Evolutionary conservation across 2,888 invertebrate species (phyloP).

Genomic region (Cylloceria caligata): DNA sequence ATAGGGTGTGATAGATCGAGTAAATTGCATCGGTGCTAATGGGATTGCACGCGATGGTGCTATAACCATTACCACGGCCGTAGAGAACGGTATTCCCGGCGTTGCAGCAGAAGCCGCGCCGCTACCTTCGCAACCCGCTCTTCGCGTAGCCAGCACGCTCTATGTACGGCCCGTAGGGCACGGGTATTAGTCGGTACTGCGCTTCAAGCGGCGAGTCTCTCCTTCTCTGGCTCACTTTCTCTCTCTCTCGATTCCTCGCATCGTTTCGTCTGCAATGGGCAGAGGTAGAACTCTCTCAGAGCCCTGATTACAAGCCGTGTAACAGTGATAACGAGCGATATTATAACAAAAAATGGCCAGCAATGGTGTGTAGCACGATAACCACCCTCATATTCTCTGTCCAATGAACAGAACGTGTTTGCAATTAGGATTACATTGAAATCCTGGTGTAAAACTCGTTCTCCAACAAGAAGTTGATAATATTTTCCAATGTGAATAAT

Average conservation of each 20-base stretch:
- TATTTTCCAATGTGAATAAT: background rate
- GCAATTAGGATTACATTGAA: conserved; percentile 36
- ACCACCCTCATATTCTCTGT: conserved; percentile 35
- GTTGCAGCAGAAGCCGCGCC: conserved; percentile 60
- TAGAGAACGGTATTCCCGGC: conserved; percentile 60
- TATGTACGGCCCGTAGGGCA: conserved; percentile 38
- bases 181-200: conserved; percentile 51
- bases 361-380: conserved; percentile 40
- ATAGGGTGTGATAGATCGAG: conserved; percentile 85
- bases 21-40: conserved; percentile 85
- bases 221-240: conserved; percentile 27
- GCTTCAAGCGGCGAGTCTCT: conserved; percentile 20
- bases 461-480: background rate
- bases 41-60: conserved; percentile 84
- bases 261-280: conserved; percentile 10
- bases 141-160: background rate
- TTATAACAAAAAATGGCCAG: conserved; percentile 31
- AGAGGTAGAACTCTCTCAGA: conserved; percentile 23
- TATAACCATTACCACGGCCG: conserved; percentile 82
- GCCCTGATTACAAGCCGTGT: conserved; percentile 48
- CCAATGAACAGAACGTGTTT: conserved; percentile 14
- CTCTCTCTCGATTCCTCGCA: conserved; percentile 35
- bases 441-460: background rate
- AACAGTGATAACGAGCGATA: conserved; percentile 53
- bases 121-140: conserved; percentile 8